Evolutionary conservation across 2,113 vertebrate species (phyloP).

Genomic region (Brachyistius frenatus): DNA sequence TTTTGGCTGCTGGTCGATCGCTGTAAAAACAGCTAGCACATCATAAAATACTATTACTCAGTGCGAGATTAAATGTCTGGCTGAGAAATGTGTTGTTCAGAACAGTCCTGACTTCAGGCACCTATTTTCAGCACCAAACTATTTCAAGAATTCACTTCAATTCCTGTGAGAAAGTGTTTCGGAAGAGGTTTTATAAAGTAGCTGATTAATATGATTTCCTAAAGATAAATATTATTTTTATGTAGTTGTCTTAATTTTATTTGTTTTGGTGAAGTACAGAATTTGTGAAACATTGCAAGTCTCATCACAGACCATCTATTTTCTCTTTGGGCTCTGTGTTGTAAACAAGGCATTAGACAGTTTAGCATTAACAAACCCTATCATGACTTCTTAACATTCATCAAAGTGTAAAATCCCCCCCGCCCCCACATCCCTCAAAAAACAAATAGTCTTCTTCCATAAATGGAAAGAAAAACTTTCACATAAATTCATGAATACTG

Average conservation of each 20-base stretch:
- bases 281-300: neutral
- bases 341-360: slow-evolving; percentile 17
- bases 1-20: slow-evolving; percentile 26
- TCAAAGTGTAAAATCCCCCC: neutral
- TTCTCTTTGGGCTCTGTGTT: neutral
- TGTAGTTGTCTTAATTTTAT: neutral
- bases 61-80: slow-evolving; percentile 17
- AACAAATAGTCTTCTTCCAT: slow-evolving; percentile 9
- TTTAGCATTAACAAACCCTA: slow-evolving; percentile 22
- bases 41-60: slow-evolving; percentile 49
- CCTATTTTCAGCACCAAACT: slow-evolving; percentile 33
- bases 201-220: neutral
- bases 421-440: neutral
- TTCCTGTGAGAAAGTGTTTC: neutral
- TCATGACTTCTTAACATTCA: slow-evolving; percentile 20
- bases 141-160: slow-evolving; percentile 48
- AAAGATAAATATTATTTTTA: neutral
- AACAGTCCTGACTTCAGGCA: slow-evolving; percentile 9
- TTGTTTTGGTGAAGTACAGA: neutral
- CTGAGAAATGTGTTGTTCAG: slow-evolving; percentile 44
- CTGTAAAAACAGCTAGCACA: slow-evolving; percentile 52
- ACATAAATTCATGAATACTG: slow-evolving; percentile 8
- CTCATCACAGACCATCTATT: slow-evolving; percentile 9
- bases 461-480: slow-evolving; percentile 9
- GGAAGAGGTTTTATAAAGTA: slow-evolving; percentile 5